Base-by-base conservation (phyloP, 2,888 invertebrate species). In the Exephanes ischioxanthus region DNA sequence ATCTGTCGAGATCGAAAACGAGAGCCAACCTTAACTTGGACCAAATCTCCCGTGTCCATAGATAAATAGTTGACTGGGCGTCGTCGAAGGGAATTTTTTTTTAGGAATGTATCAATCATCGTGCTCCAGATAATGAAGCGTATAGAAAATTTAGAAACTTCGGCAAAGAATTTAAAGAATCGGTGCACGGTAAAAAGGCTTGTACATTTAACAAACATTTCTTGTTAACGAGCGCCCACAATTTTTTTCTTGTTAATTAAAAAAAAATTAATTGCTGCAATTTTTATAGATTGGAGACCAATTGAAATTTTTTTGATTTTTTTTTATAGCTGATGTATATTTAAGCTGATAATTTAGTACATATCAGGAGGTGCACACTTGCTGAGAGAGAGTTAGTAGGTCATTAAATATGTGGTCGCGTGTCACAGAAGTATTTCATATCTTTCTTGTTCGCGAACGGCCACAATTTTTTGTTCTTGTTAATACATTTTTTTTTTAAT, bases 381-480 rank as follows among this genome's bases (percentile, higher is more conserved):
- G 26, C 61, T 14, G n/a, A 30, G 61, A 26, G 61, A 26, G 61
- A 61, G 30, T 61, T 16, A 33, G 30, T 5, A 63, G 67, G 30
- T 58, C 33, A 63, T 71, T 61, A 58, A 80, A 70, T 58, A 48
- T 76, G 71, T 76, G 41, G 70, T 72, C 30, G 51, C 76, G 67
- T 72, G 79, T 71, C 70, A 33, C 41, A 48, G 71, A 79, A 79
- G 66, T 75, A 71, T 26, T 72, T 82, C 71, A 79, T 82, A 80
- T 53, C 41, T 51, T 78, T 45, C 48, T 55, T 51, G 9, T n/a
- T 11, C 33, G 6, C 33, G 6, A 33, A 6, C 33, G 33, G 5
- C 33, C 33, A 33, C 33, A 33, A 26, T 26, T 26, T 67, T 63
- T 33, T 30, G 26, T 76, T 55, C 14, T 6, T 33, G 33, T 6